Conservation (phyloP, 1,140 invertebrate genomes). For the Lutraria rhynchaena region DNA sequence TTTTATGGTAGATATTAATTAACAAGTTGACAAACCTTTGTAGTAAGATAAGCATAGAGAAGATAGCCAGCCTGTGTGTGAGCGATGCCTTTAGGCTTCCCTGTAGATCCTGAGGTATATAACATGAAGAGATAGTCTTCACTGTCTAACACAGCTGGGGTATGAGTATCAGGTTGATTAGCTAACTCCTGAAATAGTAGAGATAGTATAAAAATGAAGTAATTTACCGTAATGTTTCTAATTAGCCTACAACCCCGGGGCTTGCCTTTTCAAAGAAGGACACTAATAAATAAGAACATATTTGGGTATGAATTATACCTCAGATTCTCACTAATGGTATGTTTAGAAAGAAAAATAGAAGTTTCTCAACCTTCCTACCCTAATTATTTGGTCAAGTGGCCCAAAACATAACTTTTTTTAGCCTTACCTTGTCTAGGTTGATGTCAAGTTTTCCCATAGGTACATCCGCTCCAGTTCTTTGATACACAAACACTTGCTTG, state of each 20-base stretch:
- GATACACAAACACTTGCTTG: conserved; percentile 83
- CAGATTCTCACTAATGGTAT: no score
- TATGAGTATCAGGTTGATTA: conserved; percentile 55
- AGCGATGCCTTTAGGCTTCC: conserved; percentile 84
- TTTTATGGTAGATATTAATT: no score
- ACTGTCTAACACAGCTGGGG: conserved; percentile 82
- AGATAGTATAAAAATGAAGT: no score
- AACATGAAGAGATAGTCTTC: conserved; percentile 85
- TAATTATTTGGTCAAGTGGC: no score
- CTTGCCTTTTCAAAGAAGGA: no score
- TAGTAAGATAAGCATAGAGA: conserved; percentile 83
- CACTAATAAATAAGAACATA: background rate
- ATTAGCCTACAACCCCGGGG: no score
- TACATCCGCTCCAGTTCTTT: conserved; percentile 78
- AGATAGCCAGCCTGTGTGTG: conserved; percentile 85
- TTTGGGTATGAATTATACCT: no score
- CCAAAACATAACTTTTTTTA: no score
- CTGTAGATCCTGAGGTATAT: conserved; percentile 85
- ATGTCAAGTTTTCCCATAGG: conserved; percentile 79
- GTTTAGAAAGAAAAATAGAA: no score
- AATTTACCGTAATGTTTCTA: no score
- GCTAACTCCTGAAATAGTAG: conserved; percentile 47
- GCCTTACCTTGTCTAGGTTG: conserved; percentile 75
- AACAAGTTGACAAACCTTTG: conserved; percentile 83
- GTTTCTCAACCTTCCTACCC: no score